A percentile compares a stretch with the other conserved stretches of the same genome.
Evolutionary conservation across 2,113 vertebrate genomes (phyloP).

Genomic region (Chloebia gouldiae): DNA sequence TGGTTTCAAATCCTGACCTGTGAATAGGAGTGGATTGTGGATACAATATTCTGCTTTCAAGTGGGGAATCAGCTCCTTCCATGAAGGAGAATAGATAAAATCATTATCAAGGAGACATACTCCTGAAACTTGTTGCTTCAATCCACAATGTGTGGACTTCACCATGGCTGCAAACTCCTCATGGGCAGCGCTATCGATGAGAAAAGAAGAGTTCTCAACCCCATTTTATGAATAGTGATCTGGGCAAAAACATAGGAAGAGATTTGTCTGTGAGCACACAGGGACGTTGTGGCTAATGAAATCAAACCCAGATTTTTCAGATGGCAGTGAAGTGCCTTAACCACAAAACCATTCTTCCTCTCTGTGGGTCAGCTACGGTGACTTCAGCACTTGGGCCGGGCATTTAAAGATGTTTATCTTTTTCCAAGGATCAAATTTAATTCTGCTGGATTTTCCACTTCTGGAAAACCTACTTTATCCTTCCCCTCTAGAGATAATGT

Average conservation of each 20-base stretch:
- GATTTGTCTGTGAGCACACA: background rate
- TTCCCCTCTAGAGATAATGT: fast-evolving
- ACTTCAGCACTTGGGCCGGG: background rate
- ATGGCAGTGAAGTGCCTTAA: background rate
- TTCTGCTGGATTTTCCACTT: background rate
- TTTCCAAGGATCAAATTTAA: background rate
- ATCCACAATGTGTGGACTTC: background rate
- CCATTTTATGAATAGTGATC: background rate
- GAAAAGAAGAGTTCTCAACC: background rate
- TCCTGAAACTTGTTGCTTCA: conserved; percentile 2
- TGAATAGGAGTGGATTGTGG: conserved; percentile 43
- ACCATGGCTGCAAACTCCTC: background rate
- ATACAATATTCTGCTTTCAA: conserved; percentile 43
- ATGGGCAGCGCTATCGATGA: background rate
- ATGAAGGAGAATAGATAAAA: conserved; percentile 17
- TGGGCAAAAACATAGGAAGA: background rate
- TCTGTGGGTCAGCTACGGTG: background rate
- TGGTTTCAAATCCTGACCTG: conserved; percentile 49
- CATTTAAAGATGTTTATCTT: background rate
- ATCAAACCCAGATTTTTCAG: conserved; percentile 35
- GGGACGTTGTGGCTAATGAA: background rate
- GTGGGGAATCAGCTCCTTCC: conserved; percentile 29
- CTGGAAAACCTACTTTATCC: background rate
- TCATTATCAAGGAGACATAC: background rate
- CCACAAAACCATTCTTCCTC: conserved; percentile 14